A percentile compares a stretch with the other conserved stretches of the same genome.
Evolutionary conservation across 2,888 invertebrate genomes (phyloP).

Genomic region (Lysandra coridon): DNA sequence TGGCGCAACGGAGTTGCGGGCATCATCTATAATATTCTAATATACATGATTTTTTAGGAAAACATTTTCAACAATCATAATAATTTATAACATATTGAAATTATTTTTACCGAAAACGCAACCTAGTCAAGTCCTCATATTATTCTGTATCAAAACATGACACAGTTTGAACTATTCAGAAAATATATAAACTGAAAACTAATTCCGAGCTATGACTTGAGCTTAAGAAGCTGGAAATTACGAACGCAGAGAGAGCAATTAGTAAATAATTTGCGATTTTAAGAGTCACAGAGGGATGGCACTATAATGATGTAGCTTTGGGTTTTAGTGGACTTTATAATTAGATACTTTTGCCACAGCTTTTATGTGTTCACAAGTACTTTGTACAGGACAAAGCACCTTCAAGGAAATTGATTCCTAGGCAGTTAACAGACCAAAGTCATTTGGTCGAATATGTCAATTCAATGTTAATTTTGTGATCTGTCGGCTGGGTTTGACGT

Average conservation of each 20-base stretch:
- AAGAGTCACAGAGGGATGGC: constrained; percentile 26
- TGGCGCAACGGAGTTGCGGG: no score
- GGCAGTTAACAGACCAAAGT: no score
- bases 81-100: not conserved
- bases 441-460: no score
- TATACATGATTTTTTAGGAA: no score
- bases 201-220: constrained; percentile 1
- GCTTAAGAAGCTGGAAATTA: constrained; percentile 35
- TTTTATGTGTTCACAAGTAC: no score
- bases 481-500: no score
- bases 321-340: not conserved
- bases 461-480: no score
- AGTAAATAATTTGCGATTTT: constrained; percentile 39
- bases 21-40: no score
- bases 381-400: no score
- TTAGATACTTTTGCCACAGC: not conserved
- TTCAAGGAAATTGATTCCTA: no score
- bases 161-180: constrained; percentile 6
- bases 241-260: constrained; percentile 37
- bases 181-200: constrained; percentile 18
- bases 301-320: constrained; percentile 1
- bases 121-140: not conserved
- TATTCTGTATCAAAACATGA: constrained; percentile 8
- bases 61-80: no score
- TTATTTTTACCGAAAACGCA: not conserved